Evolutionary conservation across 2,797 vertebrate species (phyloP).

Genomic region (Pangasius larnaudii): DNA sequence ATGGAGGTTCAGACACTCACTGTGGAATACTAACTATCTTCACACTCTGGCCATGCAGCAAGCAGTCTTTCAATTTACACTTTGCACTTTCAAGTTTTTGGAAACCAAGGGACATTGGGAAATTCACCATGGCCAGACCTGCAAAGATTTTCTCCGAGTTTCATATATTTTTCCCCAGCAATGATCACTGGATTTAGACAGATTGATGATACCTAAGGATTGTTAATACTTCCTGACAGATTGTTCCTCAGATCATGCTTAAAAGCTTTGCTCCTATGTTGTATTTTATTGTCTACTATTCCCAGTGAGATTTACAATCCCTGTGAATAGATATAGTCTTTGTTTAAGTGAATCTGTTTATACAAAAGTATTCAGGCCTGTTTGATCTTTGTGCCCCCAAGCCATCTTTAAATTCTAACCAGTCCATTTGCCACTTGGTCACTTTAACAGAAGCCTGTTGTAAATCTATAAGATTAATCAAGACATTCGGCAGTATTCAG

Average conservation of each 20-base stretch:
- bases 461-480: neutral
- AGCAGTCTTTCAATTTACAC: neutral
- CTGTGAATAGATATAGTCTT: neutral
- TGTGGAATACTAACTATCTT: constrained; percentile 12
- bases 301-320: neutral
- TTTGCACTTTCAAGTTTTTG: neutral
- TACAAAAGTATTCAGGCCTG: neutral
- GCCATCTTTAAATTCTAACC: neutral
- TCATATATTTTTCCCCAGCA: neutral
- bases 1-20: neutral
- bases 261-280: neutral
- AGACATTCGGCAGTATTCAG: neutral
- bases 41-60: constrained; percentile 9
- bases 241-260: neutral
- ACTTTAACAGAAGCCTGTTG: neutral
- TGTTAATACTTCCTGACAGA: neutral
- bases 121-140: neutral
- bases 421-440: neutral
- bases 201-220: neutral
- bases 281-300: neutral
- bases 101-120: neutral
- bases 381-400: neutral
- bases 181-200: neutral
- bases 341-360: neutral
- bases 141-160: neutral